Evolutionary conservation across 2,888 invertebrate genomes (phyloP).

Genomic region (Oxystoma pomonae): DNA sequence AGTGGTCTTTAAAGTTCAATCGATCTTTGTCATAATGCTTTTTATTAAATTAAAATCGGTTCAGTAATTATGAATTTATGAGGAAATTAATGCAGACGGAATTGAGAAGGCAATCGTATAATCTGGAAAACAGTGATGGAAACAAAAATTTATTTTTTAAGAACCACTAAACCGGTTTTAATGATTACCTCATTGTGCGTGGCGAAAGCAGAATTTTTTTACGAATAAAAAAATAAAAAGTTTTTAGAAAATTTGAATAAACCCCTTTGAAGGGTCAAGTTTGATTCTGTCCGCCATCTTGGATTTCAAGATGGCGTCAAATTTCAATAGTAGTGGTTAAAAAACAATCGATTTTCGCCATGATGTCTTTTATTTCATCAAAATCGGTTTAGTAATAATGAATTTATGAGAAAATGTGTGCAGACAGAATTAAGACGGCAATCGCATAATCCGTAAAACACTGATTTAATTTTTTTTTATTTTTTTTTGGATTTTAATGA

Average conservation of each 20-base stretch:
- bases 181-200: neutral
- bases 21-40: neutral
- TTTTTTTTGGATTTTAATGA: too few species aligned
- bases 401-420: too few species aligned
- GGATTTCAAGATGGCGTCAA: neutral
- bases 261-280: too few species aligned
- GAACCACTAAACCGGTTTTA: neutral
- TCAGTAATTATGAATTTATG: neutral
- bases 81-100: neutral
- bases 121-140: neutral
- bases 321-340: too few species aligned
- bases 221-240: neutral
- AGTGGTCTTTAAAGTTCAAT: neutral
- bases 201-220: neutral
- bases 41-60: neutral
- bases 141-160: neutral
- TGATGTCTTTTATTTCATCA: too few species aligned
- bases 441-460: too few species aligned
- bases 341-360: too few species aligned
- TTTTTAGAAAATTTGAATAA: neutral
- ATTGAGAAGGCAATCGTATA: neutral
- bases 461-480: too few species aligned
- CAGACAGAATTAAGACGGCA: too few species aligned
- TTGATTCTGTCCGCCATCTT: neutral
- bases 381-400: too few species aligned